A percentile compares a stretch with the other conserved stretches of the same genome.
Conservation (phyloP, 2,797 vertebrate species). For the Rhinoraja longicauda region DNA sequence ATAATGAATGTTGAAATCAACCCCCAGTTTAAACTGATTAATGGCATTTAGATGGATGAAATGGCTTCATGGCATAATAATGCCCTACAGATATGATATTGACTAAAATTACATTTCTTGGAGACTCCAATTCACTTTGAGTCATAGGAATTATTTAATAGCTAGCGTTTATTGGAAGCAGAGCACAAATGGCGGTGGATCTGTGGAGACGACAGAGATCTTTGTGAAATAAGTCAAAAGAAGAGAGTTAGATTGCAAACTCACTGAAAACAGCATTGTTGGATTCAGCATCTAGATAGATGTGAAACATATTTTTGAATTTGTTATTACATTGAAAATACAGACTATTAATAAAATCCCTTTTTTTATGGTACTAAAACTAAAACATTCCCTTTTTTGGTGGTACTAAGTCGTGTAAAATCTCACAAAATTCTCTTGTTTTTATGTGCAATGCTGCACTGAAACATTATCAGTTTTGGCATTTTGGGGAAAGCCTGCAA, state of each 20-base stretch:
- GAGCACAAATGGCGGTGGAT: neutral
- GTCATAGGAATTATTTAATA: neutral
- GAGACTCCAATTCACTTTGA: neutral
- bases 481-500: too few species aligned
- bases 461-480: too few species aligned
- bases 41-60: neutral
- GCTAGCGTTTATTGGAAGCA: neutral
- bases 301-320: conserved; percentile 1
- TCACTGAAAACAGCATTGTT: neutral
- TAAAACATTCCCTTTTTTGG: too few species aligned
- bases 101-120: neutral
- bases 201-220: neutral
- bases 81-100: conserved; percentile 1
- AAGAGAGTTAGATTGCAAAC: neutral
- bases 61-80: neutral
- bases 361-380: too few species aligned
- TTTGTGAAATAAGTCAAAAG: neutral
- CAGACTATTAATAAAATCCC: too few species aligned
- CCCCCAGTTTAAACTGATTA: neutral
- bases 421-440: too few species aligned
- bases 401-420: too few species aligned
- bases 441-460: too few species aligned
- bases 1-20: neutral
- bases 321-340: neutral
- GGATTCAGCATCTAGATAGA: neutral